These are phyloP conservation scores for Gracilinanus agilis DNA, from an alignment of 2,113 vertebrate species.

Conservation along the genomic window DNA sequence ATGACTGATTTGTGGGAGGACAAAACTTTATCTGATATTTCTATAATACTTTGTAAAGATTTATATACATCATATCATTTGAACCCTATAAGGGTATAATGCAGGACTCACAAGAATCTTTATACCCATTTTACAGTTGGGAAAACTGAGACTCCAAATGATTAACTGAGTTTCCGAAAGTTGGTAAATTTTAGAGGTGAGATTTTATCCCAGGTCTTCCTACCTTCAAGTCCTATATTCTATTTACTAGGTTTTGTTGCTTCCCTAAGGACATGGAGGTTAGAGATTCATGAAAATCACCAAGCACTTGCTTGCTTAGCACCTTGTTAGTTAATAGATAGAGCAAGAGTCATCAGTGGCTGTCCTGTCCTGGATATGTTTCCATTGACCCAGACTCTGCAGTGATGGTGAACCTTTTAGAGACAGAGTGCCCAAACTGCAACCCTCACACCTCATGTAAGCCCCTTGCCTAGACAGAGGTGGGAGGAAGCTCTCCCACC, in stretches of 20 bases:
- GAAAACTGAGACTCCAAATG: not conserved
- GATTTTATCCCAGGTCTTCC: not conserved
- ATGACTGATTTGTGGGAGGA: not conserved
- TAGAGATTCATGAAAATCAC: not conserved
- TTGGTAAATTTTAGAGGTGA: not conserved
- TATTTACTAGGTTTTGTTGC: not conserved
- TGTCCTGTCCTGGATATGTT: not conserved
- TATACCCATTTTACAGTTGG: not conserved
- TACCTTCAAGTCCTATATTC: not conserved
- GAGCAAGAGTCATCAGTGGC: not conserved
- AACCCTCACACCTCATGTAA: too few species aligned
- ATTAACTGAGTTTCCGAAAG: not conserved
- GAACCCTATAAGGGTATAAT: not conserved
- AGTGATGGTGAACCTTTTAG: too few species aligned
- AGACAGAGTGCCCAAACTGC: too few species aligned
- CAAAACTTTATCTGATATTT: not conserved
- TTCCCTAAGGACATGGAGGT: not conserved
- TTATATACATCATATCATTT: not conserved
- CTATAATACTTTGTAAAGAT: not conserved
- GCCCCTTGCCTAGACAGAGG: too few species aligned
- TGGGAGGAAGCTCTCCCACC: too few species aligned
- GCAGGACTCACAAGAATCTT: not conserved
- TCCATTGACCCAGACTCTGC: not conserved
- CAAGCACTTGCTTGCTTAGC: not conserved
- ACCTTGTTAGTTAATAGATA: not conserved